Conservation (phyloP, 2,888 invertebrate genomes). For the Mesorhabditis spiculigera region DNA sequence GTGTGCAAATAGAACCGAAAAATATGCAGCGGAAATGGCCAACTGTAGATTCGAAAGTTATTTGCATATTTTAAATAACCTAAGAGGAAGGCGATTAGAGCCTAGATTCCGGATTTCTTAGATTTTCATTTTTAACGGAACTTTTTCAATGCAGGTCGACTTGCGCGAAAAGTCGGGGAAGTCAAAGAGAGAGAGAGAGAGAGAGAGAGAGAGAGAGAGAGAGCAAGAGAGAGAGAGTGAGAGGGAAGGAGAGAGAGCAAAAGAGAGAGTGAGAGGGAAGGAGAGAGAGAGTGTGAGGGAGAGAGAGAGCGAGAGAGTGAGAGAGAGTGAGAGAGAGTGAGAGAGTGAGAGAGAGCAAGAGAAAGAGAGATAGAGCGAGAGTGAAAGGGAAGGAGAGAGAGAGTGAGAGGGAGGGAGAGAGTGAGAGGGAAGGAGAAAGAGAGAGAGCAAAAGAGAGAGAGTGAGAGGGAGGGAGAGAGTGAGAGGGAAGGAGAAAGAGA, state of each 20-base stretch:
- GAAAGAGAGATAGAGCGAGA: conserved; percentile 7
- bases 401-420: neutral
- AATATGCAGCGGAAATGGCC: too few species aligned
- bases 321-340: neutral
- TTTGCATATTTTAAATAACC: too few species aligned
- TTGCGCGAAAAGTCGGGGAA: neutral
- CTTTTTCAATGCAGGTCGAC: neutral
- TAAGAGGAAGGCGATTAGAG: too few species aligned
- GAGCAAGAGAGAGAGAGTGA: conserved; percentile 4
- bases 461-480: conserved; percentile 16
- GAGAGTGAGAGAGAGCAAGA: conserved; percentile 5
- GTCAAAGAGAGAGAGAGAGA: neutral
- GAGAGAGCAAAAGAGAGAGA: conserved; percentile 7
- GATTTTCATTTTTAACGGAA: too few species aligned
- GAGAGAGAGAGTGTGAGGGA: too few species aligned
- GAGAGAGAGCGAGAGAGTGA: neutral
- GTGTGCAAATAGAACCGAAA: too few species aligned
- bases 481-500: conserved; percentile 9
- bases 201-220: too few species aligned
- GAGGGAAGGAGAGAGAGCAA: conserved; percentile 9
- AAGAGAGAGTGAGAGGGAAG: neutral
- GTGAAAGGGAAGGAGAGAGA: conserved; percentile 12
- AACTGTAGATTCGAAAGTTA: too few species aligned
- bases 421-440: conserved; percentile 6
- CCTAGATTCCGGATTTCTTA: too few species aligned